Conservation (phyloP, 2,888 invertebrate genomes). For the Perdita meconis region DNA sequence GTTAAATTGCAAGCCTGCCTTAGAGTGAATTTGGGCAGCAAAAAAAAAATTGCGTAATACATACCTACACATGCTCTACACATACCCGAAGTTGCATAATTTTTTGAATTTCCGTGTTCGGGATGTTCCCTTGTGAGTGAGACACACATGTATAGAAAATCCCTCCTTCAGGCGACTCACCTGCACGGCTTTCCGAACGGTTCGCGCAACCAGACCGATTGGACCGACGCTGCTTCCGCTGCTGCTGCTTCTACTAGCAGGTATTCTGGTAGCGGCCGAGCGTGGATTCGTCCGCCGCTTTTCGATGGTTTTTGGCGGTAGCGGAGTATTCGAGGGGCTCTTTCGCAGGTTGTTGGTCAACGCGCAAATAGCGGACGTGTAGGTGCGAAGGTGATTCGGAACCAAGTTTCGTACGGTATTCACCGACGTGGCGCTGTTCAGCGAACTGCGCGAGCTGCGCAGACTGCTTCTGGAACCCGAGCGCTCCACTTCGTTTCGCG, state of each 20-base stretch:
- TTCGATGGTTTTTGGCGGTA: conserved; percentile 73
- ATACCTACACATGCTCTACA: too few relatives aligned
- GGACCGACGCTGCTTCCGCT: conserved; percentile 87
- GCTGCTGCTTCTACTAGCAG: conserved; percentile 86
- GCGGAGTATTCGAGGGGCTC: conserved; percentile 61
- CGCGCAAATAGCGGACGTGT: conserved; percentile 85
- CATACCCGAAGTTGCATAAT: too few relatives aligned
- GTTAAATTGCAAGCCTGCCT: too few relatives aligned
- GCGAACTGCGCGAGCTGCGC: conserved; percentile 92
- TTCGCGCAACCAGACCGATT: conserved; percentile 80
- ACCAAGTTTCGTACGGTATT: conserved; percentile 91
- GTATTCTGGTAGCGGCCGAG: conserved; percentile 82
- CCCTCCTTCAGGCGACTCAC: conserved; percentile 37
- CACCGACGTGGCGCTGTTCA: conserved; percentile 92
- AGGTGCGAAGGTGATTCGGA: conserved; percentile 85
- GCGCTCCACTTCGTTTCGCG: conserved; percentile 88
- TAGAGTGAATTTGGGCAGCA: too few relatives aligned
- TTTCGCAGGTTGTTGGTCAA: conserved; percentile 83
- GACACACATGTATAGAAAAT: too few relatives aligned
- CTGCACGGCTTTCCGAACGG: conserved; percentile 70
- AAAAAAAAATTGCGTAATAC: too few relatives aligned
- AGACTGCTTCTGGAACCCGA: conserved; percentile 92
- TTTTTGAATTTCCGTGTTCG: too few relatives aligned
- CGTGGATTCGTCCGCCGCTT: conserved; percentile 77
- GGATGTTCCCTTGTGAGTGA: too few relatives aligned